phyloP scores from a whole-genome alignment of 2,797 vertebrate genomes.

The Amblyraja radiata region DNA sequence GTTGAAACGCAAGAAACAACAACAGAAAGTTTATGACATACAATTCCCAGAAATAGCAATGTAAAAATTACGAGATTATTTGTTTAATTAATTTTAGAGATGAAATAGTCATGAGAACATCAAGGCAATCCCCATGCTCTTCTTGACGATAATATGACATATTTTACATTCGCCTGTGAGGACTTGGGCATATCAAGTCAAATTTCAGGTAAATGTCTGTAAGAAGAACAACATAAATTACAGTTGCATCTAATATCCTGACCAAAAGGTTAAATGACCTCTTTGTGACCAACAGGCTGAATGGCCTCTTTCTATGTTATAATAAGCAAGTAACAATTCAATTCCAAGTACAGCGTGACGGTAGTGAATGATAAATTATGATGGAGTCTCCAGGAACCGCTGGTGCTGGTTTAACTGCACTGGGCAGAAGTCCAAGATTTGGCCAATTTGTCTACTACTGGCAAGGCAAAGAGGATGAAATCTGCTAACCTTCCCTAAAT shows the following conservation, averaged over 20 bases:
- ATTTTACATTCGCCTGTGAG: too few species aligned
- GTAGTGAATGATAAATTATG: neutral
- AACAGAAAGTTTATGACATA: too few species aligned
- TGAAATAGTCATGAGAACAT: too few species aligned
- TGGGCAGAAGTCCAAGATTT: neutral
- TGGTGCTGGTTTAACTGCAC: neutral
- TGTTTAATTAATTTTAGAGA: too few species aligned
- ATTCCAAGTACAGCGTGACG: neutral
- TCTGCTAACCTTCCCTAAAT: neutral
- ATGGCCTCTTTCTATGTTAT: neutral
- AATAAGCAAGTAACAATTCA: neutral
- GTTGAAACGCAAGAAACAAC: too few species aligned
- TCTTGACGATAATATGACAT: too few species aligned
- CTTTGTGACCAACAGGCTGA: neutral
- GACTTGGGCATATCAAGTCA: too few species aligned
- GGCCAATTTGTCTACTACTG: neutral
- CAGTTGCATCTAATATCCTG: neutral
- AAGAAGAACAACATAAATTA: neutral
- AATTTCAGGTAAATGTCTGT: neutral
- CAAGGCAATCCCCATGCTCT: too few species aligned
- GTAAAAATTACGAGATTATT: too few species aligned
- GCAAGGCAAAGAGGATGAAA: neutral
- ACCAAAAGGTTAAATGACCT: neutral
- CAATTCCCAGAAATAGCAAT: too few species aligned
- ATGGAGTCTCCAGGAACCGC: neutral